Evolutionary conservation across 2,888 invertebrate species (phyloP), one percentile per base, ranked within the genome.

Genomic region (Standfussiana lucernea): DNA sequence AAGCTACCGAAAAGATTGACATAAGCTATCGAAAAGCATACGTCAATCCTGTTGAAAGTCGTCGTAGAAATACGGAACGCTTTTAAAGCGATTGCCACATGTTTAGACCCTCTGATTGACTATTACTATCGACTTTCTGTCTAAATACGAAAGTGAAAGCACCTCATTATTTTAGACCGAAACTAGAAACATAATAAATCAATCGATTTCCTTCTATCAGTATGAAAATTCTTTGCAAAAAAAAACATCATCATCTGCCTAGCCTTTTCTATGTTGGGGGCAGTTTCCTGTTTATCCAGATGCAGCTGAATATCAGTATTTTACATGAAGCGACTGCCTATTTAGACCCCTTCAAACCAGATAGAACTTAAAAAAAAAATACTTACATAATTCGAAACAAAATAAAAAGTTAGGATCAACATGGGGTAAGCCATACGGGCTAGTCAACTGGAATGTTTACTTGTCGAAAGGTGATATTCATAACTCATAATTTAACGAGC

Each of bases 401-500:
- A 47, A 66, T 56, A 67, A n/a, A 50, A 83, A 68, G 35, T 61
- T 65, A 53, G 28, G 24, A 37, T 61, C 53, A 15, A 69, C 59
- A 78, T 42, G 72, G 35, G 40, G 65, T 42, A 47, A 81, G 64
- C 6, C 21, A 50, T 7, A 32, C 13, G 7, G 24, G 35, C 69
- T 35, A 62, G 64, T 75, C 53, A 6, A 84, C 37, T 69, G 45
- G 68, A 69, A 47, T 72, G 56, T 69, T 75, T 62, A 75, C 72
- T 75, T 72, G 65, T 80, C 65, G 66, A 81, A 67, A 65, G 56
- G 50, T 69, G 64, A 84, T 71, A 70, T 72, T 66, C 65, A 75
- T 72, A 85, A 80, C 37, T 83, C 79, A 83, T 77, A 80, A 74
- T 82, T 75, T 77, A 76, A 84, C 67, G 78, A 47, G 35, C 64